Conservation (phyloP, 2,797 vertebrate species). For the Graptemys geographica region DNA sequence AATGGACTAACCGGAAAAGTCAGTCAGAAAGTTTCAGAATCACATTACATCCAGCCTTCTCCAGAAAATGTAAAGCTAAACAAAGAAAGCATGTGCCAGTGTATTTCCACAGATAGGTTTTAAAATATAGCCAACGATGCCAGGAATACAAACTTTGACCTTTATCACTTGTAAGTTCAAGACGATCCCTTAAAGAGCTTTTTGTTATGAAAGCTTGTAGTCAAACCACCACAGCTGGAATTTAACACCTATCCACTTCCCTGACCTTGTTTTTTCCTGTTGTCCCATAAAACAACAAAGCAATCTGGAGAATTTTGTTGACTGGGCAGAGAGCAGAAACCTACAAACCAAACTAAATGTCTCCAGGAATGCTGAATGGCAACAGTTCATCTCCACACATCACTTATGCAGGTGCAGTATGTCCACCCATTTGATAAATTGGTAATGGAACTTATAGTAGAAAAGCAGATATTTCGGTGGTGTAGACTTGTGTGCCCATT, state of each 20-base stretch:
- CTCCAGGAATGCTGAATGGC: fast-evolving
- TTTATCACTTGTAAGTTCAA: fast-evolving
- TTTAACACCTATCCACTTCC: fast-evolving
- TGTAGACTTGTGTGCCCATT: neutral
- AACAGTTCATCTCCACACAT: neutral
- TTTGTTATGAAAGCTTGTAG: neutral
- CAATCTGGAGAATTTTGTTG: neutral
- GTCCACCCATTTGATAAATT: neutral
- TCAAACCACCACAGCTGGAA: neutral
- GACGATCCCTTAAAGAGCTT: neutral
- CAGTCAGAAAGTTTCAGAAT: neutral
- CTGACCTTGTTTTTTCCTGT: neutral
- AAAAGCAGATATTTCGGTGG: neutral
- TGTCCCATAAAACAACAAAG: neutral
- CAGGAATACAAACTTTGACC: neutral
- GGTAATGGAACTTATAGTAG: neutral
- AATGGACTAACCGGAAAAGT: neutral
- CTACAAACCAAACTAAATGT: fast-evolving
- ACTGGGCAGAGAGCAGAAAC: neutral
- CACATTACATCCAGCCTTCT: neutral
- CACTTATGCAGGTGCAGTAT: neutral
- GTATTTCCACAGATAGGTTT: neutral
- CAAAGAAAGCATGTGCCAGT: fast-evolving
- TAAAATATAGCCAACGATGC: neutral
- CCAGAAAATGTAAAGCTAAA: neutral